These are phyloP conservation scores for Lepidocolaptes lacrymiger DNA, from an alignment of 2,797 vertebrate species.

Conservation along the genomic window DNA sequence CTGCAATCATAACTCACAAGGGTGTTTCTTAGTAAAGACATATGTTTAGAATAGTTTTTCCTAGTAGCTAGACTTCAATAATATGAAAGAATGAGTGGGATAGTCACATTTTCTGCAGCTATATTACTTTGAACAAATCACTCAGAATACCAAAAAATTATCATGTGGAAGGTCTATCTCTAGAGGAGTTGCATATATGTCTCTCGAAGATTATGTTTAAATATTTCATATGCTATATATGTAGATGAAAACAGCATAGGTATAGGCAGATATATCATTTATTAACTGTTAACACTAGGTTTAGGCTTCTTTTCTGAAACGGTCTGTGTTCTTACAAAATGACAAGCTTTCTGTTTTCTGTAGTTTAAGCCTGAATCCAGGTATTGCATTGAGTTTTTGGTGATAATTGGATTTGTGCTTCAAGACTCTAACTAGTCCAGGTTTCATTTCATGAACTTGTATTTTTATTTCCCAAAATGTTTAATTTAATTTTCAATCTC, in stretches of 20 bases:
- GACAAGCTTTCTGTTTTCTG: background rate
- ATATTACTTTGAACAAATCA: background rate
- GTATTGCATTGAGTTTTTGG: rapidly evolving
- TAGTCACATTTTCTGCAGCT: background rate
- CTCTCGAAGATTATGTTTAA: background rate
- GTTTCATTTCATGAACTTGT: background rate
- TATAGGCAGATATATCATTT: background rate
- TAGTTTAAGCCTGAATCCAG: background rate
- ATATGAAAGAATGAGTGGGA: background rate
- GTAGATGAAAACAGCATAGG: background rate
- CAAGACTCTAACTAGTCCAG: background rate
- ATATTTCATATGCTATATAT: background rate
- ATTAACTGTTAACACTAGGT: background rate
- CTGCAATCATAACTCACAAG: background rate
- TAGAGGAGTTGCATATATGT: background rate
- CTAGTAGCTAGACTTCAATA: background rate
- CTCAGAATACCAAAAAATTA: background rate
- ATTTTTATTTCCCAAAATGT: background rate
- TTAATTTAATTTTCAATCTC: background rate
- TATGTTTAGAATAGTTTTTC: background rate
- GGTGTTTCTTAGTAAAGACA: background rate
- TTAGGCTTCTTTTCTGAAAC: background rate
- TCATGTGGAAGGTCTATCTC: background rate
- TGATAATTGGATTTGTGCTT: background rate
- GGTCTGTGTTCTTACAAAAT: background rate